These are phyloP conservation scores for Okamejei kenojei DNA, from an alignment of 2,797 vertebrate species.

Conservation along the genomic window DNA sequence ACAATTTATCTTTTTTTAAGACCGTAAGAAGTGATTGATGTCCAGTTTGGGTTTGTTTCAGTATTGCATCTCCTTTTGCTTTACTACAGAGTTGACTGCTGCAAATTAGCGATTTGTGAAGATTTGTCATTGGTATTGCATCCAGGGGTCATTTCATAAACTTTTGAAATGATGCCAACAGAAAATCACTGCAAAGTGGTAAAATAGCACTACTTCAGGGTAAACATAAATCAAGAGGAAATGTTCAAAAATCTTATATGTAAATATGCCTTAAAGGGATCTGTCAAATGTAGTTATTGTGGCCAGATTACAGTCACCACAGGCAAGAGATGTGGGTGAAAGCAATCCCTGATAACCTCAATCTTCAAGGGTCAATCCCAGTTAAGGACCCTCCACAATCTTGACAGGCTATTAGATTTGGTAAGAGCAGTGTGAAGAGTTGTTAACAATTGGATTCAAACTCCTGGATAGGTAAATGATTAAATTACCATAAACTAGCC, in stretches of 20 bases:
- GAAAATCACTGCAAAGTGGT: background rate
- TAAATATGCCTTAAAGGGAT: conserved; percentile 31
- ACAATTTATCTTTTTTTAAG: background rate
- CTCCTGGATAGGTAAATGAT: background rate
- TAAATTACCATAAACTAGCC: background rate
- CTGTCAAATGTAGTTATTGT: conserved; percentile 23
- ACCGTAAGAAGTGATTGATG: background rate
- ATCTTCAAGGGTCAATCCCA: conserved; percentile 19
- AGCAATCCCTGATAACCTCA: background rate
- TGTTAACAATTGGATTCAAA: background rate
- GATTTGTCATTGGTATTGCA: background rate
- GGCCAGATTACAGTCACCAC: conserved; percentile 4
- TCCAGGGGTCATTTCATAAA: background rate
- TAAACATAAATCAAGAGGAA: conserved; percentile 4
- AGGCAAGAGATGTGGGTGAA: conserved; percentile 2
- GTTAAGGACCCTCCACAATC: background rate
- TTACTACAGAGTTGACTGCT: background rate
- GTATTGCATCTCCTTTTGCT: background rate
- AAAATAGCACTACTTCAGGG: conserved; percentile 18
- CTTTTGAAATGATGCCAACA: conserved; percentile 16
- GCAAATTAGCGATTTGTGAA: background rate
- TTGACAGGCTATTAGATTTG: background rate
- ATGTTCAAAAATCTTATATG: conserved; percentile 1
- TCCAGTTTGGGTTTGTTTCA: background rate
- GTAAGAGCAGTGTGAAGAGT: background rate